Conservation (phyloP, 1,140 invertebrate species). For the Hormaphis cornu region DNA sequence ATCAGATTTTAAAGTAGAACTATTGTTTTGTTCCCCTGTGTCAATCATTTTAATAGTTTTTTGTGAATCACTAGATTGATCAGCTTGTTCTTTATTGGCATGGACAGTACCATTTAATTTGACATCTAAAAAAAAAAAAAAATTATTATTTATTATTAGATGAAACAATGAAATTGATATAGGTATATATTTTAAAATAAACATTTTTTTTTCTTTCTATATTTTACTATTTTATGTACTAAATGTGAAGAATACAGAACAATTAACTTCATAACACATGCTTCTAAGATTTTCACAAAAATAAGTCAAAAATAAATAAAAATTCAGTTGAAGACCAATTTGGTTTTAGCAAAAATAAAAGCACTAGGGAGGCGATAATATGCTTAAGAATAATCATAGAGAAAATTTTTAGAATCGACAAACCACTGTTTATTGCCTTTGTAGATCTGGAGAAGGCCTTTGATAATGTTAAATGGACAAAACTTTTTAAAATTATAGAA, state of each 20-base stretch:
- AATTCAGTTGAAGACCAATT: no score
- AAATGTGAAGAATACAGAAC: no score
- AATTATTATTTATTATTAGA: no score
- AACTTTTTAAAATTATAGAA: neutral
- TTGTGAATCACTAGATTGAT: constrained; percentile 39
- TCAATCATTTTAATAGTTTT: constrained; percentile 39
- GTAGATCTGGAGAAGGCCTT: neutral
- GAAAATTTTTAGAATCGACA: neutral
- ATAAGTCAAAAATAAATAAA: no score
- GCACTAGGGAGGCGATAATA: no score
- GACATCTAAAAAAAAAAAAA: constrained; percentile 1
- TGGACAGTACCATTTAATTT: constrained; percentile 40
- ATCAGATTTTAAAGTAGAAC: neutral
- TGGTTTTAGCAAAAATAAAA: no score
- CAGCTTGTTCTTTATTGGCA: neutral
- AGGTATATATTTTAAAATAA: no score
- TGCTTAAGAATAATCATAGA: neutral
- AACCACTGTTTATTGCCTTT: neutral
- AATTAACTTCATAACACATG: no score
- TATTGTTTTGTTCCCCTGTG: constrained; percentile 33
- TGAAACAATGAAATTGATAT: no score
- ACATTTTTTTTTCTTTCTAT: no score
- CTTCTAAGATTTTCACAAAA: no score
- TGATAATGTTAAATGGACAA: constrained; percentile 2
- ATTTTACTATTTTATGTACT: no score